phyloP scores from a whole-genome alignment of 2,888 invertebrate genomes.

The Conchocele bisecta region DNA sequence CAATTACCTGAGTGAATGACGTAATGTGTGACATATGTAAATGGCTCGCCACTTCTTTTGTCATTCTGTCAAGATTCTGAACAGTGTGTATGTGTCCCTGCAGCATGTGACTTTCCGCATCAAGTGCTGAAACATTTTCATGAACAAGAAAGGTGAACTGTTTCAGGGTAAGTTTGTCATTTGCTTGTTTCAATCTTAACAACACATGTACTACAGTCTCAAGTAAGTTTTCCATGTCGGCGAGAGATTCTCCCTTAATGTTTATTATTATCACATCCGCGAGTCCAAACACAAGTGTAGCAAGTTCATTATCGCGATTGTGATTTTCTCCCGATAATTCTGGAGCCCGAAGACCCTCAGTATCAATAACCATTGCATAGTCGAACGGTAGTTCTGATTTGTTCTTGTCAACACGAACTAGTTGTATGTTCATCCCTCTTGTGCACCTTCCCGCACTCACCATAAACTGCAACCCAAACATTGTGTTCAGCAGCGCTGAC shows the following conservation, averaged over 20 bases:
- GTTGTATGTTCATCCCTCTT: slow-evolving; percentile 39
- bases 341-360: slow-evolving; percentile 46
- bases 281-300: slow-evolving; percentile 40
- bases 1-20: slow-evolving; percentile 25
- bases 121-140: slow-evolving; percentile 33
- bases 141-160: slow-evolving; percentile 33
- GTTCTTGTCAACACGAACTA: too few relatives aligned
- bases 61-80: slow-evolving; percentile 7
- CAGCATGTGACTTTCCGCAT: slow-evolving; percentile 7
- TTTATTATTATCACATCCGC: slow-evolving; percentile 37
- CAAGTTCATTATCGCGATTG: slow-evolving; percentile 37
- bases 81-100: background rate
- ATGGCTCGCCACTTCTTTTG: slow-evolving; percentile 14
- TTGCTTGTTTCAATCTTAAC: slow-evolving; percentile 30
- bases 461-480: slow-evolving; percentile 48
- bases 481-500: slow-evolving; percentile 46
- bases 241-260: slow-evolving; percentile 37
- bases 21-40: slow-evolving; percentile 16
- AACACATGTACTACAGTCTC: slow-evolving; percentile 44
- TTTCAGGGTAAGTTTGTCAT: background rate
- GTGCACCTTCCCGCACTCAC: slow-evolving; percentile 49
- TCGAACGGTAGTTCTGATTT: background rate
- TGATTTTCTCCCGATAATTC: slow-evolving; percentile 6
- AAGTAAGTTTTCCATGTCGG: slow-evolving; percentile 29
- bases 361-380: slow-evolving; percentile 39